These are phyloP conservation scores for Halictus quadricinctus DNA, from an alignment of 2,888 invertebrate genomes.

Conservation along the genomic window DNA sequence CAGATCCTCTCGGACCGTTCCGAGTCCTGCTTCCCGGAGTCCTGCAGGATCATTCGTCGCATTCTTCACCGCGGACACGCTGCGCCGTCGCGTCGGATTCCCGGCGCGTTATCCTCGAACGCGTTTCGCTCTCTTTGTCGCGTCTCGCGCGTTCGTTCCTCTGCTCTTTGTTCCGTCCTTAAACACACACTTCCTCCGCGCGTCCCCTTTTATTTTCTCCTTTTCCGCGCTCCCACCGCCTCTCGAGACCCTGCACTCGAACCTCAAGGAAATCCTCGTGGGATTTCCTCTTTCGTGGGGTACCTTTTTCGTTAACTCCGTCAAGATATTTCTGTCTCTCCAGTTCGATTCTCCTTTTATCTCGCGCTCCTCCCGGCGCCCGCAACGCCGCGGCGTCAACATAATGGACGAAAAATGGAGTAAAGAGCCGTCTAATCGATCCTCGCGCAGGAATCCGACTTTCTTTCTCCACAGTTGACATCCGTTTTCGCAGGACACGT, in stretches of 20 bases:
- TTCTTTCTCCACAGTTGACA: neutral
- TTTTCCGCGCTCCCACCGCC: neutral
- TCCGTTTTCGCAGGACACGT: neutral
- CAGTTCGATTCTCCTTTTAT: constrained; percentile 10
- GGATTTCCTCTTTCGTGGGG: constrained; percentile 58
- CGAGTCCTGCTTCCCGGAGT: neutral
- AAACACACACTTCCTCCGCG: constrained; percentile 31
- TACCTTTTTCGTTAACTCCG: constrained; percentile 68
- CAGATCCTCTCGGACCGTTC: neutral
- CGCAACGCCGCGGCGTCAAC: neutral
- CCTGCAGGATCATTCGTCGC: neutral
- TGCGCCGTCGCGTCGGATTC: neutral
- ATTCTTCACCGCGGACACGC: neutral
- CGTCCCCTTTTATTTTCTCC: constrained; percentile 20
- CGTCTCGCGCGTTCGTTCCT: neutral
- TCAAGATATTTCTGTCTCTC: constrained; percentile 51
- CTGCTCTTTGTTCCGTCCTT: constrained; percentile 23
- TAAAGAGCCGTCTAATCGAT: constrained; percentile 43
- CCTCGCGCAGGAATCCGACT: neutral
- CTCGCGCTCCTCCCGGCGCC: neutral
- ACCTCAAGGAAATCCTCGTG: constrained; percentile 60
- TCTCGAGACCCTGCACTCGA: neutral
- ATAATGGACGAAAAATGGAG: constrained; percentile 17
- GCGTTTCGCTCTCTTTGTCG: neutral
- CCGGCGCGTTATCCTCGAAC: neutral